A percentile compares a stretch with the other conserved stretches of the same genome.
phyloP scores from a whole-genome alignment of 2,797 vertebrate species.

The Girardinus metallicus region DNA sequence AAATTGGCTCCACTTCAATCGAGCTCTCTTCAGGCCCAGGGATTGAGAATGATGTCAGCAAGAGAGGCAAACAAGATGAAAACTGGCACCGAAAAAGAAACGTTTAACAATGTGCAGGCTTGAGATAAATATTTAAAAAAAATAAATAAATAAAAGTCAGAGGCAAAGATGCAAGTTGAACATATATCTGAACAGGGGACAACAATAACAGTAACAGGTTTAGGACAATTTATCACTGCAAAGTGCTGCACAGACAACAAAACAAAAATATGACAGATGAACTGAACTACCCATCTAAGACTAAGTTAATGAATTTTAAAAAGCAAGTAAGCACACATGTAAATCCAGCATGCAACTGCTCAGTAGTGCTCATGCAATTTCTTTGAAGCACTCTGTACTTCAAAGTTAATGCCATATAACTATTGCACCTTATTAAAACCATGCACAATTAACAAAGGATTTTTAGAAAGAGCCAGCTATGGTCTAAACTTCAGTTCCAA shows the following conservation, averaged over 20 bases:
- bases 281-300: background rate
- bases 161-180: slow-evolving; percentile 63
- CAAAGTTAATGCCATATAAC: slow-evolving; percentile 35
- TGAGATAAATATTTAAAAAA: slow-evolving; percentile 74
- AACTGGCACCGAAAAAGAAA: slow-evolving; percentile 59
- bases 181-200: slow-evolving; percentile 59
- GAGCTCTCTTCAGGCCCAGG: slow-evolving; percentile 69
- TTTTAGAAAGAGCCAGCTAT: slow-evolving; percentile 33
- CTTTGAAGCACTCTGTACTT: slow-evolving; percentile 14
- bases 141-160: slow-evolving; percentile 48
- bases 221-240: slow-evolving; percentile 41
- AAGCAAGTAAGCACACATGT: slow-evolving; percentile 20
- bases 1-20: slow-evolving; percentile 81
- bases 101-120: slow-evolving; percentile 66
- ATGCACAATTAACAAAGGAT: slow-evolving; percentile 40
- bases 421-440: slow-evolving; percentile 34
- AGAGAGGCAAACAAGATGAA: slow-evolving; percentile 61
- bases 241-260: slow-evolving; percentile 25
- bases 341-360: slow-evolving; percentile 19
- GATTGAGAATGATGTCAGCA: slow-evolving; percentile 69
- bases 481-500: slow-evolving; percentile 46
- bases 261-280: slow-evolving; percentile 25
- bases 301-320: slow-evolving; percentile 12
- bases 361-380: slow-evolving; percentile 31
- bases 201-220: slow-evolving; percentile 64